Conservation (phyloP, 2,113 vertebrate genomes). For the Seriola quinqueradiata region DNA sequence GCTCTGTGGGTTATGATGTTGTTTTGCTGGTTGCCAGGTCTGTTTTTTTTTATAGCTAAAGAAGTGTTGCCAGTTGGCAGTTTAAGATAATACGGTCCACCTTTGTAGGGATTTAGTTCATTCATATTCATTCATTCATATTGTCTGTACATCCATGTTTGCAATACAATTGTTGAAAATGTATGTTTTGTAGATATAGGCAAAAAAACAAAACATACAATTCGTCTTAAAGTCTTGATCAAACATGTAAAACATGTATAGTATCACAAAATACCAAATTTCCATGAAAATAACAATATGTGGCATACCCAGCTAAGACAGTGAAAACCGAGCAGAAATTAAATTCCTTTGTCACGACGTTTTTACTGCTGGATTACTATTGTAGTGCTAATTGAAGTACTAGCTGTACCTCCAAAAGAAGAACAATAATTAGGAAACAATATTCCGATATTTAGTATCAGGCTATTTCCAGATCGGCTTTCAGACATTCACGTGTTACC, state of each 20-base stretch:
- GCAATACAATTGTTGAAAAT: not conserved
- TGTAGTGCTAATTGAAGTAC: not conserved
- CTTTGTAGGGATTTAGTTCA: not conserved
- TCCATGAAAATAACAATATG: not conserved
- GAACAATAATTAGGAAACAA: not conserved
- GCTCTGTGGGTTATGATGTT: not conserved
- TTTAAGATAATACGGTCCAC: not conserved
- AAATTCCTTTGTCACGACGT: not conserved
- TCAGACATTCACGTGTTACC: constrained; percentile 6
- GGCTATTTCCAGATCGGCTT: constrained; percentile 12
- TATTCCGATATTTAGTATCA: constrained; percentile 18
- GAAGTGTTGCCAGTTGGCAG: not conserved
- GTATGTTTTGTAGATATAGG: not conserved
- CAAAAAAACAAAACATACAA: not conserved
- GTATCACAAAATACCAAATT: not conserved
- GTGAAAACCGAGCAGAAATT: not conserved
- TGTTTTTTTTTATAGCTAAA: not conserved
- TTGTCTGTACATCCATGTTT: not conserved
- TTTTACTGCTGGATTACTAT: not conserved
- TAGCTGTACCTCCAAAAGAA: not conserved
- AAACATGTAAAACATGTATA: not conserved
- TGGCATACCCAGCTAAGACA: not conserved
- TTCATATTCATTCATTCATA: not conserved
- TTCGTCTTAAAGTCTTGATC: not conserved
- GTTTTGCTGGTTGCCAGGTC: not conserved